phyloP scores from a whole-genome alignment of 2,888 invertebrate species.

The Lobophora halterata region DNA sequence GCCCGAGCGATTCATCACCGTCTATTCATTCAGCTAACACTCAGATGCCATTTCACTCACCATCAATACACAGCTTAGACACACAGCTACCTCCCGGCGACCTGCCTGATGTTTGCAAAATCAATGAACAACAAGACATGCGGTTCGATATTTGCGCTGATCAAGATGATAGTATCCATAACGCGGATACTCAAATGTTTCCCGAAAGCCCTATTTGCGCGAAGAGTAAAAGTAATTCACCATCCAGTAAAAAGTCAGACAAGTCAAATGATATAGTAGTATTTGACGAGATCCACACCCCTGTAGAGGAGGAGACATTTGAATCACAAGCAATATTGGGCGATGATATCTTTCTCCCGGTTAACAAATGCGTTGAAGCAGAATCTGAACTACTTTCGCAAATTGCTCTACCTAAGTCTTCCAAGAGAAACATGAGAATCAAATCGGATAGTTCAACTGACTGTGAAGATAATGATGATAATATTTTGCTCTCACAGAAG shows the following conservation, averaged over 20 bases:
- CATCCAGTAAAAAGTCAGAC: slow-evolving; percentile 25
- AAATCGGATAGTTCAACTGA: slow-evolving; percentile 35
- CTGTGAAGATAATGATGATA: slow-evolving; percentile 34
- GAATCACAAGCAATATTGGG: slow-evolving; percentile 59
- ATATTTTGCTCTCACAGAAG: slow-evolving; percentile 34
- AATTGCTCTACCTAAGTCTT: slow-evolving; percentile 18
- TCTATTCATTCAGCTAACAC: no score
- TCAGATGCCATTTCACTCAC: slow-evolving; percentile 4
- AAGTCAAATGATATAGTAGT: slow-evolving; percentile 56
- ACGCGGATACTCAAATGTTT: slow-evolving; percentile 45
- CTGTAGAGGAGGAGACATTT: slow-evolving; percentile 44
- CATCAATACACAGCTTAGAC: slow-evolving; percentile 35
- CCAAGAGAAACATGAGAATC: slow-evolving; percentile 31
- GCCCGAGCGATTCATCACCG: no score
- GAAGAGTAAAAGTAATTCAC: slow-evolving; percentile 7
- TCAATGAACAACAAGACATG: slow-evolving; percentile 51
- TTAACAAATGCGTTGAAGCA: slow-evolving; percentile 15
- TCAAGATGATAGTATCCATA: slow-evolving; percentile 43
- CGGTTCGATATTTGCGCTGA: slow-evolving; percentile 49
- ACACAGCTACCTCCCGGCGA: slow-evolving; percentile 39
- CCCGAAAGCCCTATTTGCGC: slow-evolving; percentile 1
- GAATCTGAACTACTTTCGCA: slow-evolving; percentile 21
- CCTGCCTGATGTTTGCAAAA: slow-evolving; percentile 49
- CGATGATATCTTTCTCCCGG: slow-evolving; percentile 34
- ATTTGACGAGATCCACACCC: slow-evolving; percentile 56